phyloP scores from a whole-genome alignment of 2,113 vertebrate genomes.

The Tragelaphus strepsiceros region DNA sequence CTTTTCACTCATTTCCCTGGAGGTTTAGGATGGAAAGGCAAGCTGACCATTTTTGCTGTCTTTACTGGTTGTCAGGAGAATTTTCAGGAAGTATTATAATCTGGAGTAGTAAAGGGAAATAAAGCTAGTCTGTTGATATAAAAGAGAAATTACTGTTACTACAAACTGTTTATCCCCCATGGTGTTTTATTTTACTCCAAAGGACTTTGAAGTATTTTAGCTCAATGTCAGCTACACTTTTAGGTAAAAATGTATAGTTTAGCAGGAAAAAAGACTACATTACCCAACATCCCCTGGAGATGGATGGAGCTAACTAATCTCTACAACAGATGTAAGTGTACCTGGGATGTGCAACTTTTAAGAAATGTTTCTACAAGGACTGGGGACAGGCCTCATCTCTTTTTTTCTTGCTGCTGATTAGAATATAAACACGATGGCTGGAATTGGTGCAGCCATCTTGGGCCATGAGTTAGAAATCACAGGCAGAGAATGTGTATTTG shows the following conservation, averaged over 20 bases:
- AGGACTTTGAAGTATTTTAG: background rate
- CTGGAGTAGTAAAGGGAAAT: background rate
- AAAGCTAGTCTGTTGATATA: background rate
- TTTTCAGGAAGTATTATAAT: background rate
- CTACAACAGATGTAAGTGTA: background rate
- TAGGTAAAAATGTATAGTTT: background rate
- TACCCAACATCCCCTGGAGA: background rate
- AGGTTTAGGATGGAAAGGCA: background rate
- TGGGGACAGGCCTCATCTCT: background rate
- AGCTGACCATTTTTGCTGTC: too few relatives aligned
- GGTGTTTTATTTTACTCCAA: background rate
- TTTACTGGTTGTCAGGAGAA: background rate
- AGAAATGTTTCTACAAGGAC: background rate
- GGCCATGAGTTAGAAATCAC: background rate
- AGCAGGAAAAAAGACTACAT: background rate
- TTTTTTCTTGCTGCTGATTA: background rate
- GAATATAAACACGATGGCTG: background rate
- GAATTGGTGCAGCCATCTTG: background rate
- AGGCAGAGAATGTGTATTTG: background rate
- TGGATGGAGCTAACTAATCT: background rate
- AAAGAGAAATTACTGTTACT: background rate
- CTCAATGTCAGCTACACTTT: background rate
- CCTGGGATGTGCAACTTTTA: background rate
- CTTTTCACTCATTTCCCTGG: background rate
- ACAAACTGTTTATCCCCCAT: background rate